Conservation (phyloP, 2,797 vertebrate genomes). For the Vireo griseus region DNA sequence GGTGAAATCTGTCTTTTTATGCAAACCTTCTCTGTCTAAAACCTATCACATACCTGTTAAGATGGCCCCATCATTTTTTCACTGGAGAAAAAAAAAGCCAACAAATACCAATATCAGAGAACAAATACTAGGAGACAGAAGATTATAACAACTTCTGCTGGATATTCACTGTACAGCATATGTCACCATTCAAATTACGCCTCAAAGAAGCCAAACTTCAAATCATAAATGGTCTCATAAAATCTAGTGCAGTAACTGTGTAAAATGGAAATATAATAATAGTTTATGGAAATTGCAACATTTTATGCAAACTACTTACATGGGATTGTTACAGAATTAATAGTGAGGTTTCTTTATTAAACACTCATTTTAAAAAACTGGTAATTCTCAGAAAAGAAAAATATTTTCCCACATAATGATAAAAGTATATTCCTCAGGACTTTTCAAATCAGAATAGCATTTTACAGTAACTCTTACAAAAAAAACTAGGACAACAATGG, state of each 20-base stretch:
- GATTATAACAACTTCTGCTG: not conserved
- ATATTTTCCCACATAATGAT: not conserved
- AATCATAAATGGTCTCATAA: constrained; percentile 16
- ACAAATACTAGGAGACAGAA: not conserved
- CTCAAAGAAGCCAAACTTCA: constrained; percentile 28
- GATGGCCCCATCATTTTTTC: not conserved
- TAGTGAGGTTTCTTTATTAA: constrained; percentile 29
- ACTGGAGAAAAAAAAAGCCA: not conserved
- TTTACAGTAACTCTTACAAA: not conserved
- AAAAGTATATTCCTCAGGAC: not conserved
- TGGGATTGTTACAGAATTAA: constrained; percentile 27
- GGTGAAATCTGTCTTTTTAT: not conserved
- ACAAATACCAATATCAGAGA: not conserved
- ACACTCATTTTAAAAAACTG: not conserved
- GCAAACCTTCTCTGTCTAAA: not conserved
- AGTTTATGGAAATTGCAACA: constrained; percentile 18
- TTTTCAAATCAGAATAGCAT: not conserved
- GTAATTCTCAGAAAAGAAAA: not conserved
- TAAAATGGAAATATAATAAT: constrained; percentile 21
- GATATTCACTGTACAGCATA: not conserved
- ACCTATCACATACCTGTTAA: not conserved
- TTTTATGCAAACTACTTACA: constrained; percentile 16
- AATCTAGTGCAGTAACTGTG: not conserved
- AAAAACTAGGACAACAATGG: not conserved
- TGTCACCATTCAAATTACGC: not conserved